Evolutionary conservation across 2,797 vertebrate genomes (phyloP).

Genomic region (Poeciliopsis infans): DNA sequence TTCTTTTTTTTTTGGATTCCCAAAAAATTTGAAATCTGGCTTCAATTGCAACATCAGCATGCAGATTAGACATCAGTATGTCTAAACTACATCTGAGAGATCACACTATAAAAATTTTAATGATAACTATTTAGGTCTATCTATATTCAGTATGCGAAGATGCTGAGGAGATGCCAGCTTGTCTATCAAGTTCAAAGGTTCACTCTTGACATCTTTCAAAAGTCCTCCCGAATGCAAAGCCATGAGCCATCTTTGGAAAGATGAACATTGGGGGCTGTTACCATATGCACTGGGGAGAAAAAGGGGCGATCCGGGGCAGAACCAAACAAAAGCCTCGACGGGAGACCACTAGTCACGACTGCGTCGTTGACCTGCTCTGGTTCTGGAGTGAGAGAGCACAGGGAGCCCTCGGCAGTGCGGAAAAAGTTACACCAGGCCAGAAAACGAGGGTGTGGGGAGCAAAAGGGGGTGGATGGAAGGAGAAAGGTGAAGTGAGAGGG

Average conservation of each 20-base stretch:
- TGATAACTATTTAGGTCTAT: not conserved
- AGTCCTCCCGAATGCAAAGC: constrained; percentile 14
- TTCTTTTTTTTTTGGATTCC: constrained; percentile 10
- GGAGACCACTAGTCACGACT: constrained; percentile 69
- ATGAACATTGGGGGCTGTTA: constrained; percentile 28
- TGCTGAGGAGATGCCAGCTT: not conserved
- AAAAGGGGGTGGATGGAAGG: not conserved
- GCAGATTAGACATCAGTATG: not conserved
- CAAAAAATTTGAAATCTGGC: not conserved
- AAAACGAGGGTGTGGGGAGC: not conserved
- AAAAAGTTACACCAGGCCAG: constrained; percentile 35
- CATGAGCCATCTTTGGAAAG: not conserved
- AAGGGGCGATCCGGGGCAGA: constrained; percentile 34
- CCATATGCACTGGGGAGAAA: constrained; percentile 10
- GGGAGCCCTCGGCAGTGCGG: constrained; percentile 21
- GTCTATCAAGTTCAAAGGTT: constrained; percentile 23
- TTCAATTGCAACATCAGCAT: not conserved
- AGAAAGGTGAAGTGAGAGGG: constrained; percentile 33
- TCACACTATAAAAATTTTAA: not conserved
- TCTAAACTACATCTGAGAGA: not conserved
- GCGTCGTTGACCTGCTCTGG: constrained; percentile 34
- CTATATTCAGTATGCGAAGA: not conserved
- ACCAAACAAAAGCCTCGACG: constrained; percentile 36
- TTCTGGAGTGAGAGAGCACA: constrained; percentile 24
- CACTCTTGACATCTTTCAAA: constrained; percentile 19